phyloP scores from a whole-genome alignment of 2,113 vertebrate species.

The Muntiacus reevesi region DNA sequence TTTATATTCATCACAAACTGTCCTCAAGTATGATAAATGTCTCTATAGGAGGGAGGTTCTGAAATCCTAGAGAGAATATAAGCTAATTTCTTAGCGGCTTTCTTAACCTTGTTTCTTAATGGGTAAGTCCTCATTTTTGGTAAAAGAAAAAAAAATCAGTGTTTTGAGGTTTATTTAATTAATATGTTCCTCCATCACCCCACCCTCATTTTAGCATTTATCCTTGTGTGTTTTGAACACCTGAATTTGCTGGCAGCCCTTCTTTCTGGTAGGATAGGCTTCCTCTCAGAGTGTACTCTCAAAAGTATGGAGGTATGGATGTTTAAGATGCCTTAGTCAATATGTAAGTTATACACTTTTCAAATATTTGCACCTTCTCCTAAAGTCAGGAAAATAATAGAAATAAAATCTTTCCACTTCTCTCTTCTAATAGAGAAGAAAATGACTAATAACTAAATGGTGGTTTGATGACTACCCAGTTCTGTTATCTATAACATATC shows the following conservation, averaged over 20 bases:
- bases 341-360: not conserved
- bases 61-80: constrained; percentile 45
- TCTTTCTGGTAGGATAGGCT: too few species aligned
- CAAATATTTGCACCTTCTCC: not conserved
- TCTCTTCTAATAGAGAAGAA: not conserved
- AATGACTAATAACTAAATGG: not conserved
- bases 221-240: not conserved
- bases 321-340: not conserved
- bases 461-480: not conserved
- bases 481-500: not conserved
- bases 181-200: not conserved
- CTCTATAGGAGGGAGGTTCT: constrained; percentile 57
- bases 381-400: not conserved
- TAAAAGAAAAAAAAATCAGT: constrained; percentile 6
- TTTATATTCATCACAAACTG: constrained; percentile 49
- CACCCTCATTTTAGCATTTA: not conserved
- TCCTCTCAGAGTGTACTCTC: too few species aligned
- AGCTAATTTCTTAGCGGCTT: not conserved
- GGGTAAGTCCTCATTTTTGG: constrained; percentile 12
- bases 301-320: too few species aligned
- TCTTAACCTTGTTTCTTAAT: constrained; percentile 58
- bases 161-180: constrained; percentile 39
- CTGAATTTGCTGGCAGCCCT: too few species aligned
- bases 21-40: constrained; percentile 19
- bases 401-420: not conserved